phyloP scores from a whole-genome alignment of 2,797 vertebrate genomes.

The Acomys russatus region DNA sequence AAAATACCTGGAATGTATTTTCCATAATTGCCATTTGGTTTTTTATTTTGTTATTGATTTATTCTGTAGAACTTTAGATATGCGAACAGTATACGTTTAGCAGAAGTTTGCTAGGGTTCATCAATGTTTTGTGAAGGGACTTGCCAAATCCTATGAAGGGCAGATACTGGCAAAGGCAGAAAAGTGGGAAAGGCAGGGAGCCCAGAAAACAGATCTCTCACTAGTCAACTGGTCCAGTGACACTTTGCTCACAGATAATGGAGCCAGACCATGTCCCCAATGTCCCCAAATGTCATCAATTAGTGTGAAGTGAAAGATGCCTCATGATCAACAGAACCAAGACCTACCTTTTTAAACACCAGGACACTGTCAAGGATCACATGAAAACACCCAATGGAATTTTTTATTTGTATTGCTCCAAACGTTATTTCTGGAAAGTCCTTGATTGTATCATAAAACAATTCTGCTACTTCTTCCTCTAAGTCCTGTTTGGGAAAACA shows the following conservation, averaged over 20 bases:
- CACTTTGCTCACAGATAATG: background rate
- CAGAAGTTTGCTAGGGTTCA: background rate
- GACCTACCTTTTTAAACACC: slow-evolving; percentile 93
- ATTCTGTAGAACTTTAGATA: background rate
- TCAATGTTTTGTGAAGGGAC: background rate
- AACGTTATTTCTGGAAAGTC: slow-evolving; percentile 94
- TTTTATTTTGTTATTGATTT: slow-evolving; percentile 25
- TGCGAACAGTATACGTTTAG: background rate
- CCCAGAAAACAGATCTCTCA: slow-evolving; percentile 16
- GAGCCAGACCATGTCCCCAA: background rate
- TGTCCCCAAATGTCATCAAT: background rate
- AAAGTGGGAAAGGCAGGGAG: background rate
- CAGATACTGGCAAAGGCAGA: background rate
- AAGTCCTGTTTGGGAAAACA: slow-evolving; percentile 88
- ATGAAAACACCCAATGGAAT: slow-evolving; percentile 87
- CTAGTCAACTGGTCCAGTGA: background rate
- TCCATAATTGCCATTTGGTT: background rate
- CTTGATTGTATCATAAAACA: slow-evolving; percentile 91
- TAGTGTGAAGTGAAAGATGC: background rate
- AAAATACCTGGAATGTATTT: background rate
- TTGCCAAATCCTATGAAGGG: background rate
- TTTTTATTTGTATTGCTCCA: slow-evolving; percentile 88
- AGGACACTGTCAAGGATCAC: slow-evolving; percentile 90
- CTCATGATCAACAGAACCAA: background rate
- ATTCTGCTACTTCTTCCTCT: slow-evolving; percentile 85